Percentiles rank a stretch among this genome's conserved stretches.
Conservation (phyloP, 2,113 vertebrate genomes). For the Apus apus region DNA sequence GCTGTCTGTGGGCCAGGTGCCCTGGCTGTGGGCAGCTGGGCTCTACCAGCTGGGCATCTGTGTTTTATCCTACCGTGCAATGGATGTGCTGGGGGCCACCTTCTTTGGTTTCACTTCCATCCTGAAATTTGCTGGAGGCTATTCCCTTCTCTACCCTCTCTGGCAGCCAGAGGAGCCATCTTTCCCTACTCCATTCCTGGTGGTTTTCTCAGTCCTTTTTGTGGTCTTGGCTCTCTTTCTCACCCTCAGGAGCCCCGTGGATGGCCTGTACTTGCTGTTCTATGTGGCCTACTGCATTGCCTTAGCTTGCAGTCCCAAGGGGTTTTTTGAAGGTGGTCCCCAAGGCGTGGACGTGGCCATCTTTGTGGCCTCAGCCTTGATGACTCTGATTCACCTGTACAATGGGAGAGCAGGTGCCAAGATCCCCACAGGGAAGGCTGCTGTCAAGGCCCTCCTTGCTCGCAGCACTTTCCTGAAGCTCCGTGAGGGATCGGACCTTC, state of each 20-base stretch:
- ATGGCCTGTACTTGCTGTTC: conserved; percentile 80
- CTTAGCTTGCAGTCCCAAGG: conserved; percentile 77
- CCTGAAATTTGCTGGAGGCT: conserved; percentile 82
- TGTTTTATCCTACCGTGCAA: conserved; percentile 77
- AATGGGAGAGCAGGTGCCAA: conserved; percentile 61
- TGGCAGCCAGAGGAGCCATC: conserved; percentile 59
- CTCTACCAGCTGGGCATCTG: conserved; percentile 81
- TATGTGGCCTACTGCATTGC: conserved; percentile 81
- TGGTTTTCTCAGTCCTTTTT: conserved; percentile 84
- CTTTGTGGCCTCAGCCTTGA: conserved; percentile 77
- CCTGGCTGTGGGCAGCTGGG: conserved; percentile 88
- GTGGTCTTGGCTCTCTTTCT: conserved; percentile 79
- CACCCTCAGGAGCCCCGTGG: conserved; percentile 74
- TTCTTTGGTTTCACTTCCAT: conserved; percentile 83
- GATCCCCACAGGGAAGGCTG: conserved; percentile 71
- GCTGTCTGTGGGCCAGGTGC: conserved; percentile 79
- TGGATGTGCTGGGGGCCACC: conserved; percentile 79
- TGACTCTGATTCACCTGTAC: conserved; percentile 77
- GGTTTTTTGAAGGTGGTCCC: conserved; percentile 80
- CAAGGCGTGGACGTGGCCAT: conserved; percentile 82
- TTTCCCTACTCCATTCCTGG: conserved; percentile 75
- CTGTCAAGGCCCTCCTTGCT: conserved; percentile 69
- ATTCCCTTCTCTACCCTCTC: conserved; percentile 72
- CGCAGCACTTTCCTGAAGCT: conserved; percentile 69
- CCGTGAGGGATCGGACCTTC: conserved; percentile 71